phyloP scores from a whole-genome alignment of 1,140 invertebrate species.

The Aphaenogaster floridana region DNA sequence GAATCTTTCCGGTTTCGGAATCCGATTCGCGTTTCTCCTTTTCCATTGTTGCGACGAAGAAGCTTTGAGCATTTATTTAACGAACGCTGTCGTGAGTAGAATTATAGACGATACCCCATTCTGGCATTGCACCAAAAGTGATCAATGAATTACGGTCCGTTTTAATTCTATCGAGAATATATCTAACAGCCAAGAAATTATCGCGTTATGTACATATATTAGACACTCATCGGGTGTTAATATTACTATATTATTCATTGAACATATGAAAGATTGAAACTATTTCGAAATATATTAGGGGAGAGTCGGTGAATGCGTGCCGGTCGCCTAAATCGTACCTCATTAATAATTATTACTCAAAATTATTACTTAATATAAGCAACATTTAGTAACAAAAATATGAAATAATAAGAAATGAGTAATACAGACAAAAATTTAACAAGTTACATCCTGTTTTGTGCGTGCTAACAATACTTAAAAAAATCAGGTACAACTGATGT shows the following conservation, averaged over 20 bases:
- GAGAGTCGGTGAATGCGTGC: too few relatives aligned
- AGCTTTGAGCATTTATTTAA: neutral
- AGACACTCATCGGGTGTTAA: neutral
- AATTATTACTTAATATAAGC: too few relatives aligned
- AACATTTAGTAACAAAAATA: too few relatives aligned
- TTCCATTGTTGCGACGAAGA: neutral
- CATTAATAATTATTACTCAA: too few relatives aligned
- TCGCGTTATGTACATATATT: neutral
- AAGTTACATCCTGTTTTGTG: too few relatives aligned
- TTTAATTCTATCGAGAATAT: neutral
- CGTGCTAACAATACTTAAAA: too few relatives aligned
- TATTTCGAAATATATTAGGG: neutral
- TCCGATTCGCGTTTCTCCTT: neutral
- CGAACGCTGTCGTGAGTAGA: neutral
- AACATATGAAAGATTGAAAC: neutral
- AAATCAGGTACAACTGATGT: too few relatives aligned
- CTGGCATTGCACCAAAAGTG: neutral
- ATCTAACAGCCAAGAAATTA: neutral
- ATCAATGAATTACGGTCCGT: neutral
- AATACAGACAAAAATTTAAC: too few relatives aligned
- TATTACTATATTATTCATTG: neutral
- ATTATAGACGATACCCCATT: neutral
- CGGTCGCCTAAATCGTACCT: too few relatives aligned
- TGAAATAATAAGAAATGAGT: too few relatives aligned
- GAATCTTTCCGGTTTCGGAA: slow-evolving; percentile 11